Conservation (phyloP, 2,888 invertebrate genomes). For the Hirtodrosophila duncani region DNA sequence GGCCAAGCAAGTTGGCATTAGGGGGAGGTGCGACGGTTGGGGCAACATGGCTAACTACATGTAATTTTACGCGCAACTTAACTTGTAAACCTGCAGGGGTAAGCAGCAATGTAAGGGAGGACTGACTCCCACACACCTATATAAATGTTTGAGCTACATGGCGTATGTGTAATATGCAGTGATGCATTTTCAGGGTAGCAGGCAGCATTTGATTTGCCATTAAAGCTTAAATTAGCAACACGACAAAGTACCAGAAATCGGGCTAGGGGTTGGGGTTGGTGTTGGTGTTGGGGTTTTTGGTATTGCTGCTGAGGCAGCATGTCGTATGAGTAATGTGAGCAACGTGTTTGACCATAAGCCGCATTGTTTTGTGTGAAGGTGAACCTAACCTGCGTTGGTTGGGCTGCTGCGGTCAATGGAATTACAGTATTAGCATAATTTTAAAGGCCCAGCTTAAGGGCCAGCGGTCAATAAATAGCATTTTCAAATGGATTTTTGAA, state of each 20-base stretch:
- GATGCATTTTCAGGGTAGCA: conserved; percentile 34
- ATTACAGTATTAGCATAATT: conserved; percentile 27
- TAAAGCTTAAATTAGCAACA: conserved; percentile 55
- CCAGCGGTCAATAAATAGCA: no score
- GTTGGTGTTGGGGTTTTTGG: not conserved
- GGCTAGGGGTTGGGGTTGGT: not conserved
- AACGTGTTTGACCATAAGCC: conserved; percentile 48
- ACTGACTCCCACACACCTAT: conserved; percentile 9
- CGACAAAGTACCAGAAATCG: conserved; percentile 10
- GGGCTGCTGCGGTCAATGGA: conserved; percentile 27
- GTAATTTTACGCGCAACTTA: conserved; percentile 77
- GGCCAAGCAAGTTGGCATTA: not conserved
- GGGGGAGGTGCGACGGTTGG: not conserved
- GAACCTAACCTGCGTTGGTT: conserved; percentile 8
- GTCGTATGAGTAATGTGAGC: conserved; percentile 38
- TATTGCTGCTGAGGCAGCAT: conserved; percentile 12
- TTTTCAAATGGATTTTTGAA: no score
- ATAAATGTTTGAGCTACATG: conserved; percentile 59
- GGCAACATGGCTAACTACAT: conserved; percentile 67
- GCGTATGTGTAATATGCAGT: conserved; percentile 60
- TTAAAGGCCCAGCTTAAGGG: no score
- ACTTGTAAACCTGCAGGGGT: conserved; percentile 54
- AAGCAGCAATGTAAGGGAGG: not conserved
- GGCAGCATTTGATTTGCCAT: conserved; percentile 67
- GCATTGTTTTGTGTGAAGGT: not conserved